Base-by-base conservation (phyloP, 2,888 invertebrate genomes). In the Heliothis peltigera region DNA sequence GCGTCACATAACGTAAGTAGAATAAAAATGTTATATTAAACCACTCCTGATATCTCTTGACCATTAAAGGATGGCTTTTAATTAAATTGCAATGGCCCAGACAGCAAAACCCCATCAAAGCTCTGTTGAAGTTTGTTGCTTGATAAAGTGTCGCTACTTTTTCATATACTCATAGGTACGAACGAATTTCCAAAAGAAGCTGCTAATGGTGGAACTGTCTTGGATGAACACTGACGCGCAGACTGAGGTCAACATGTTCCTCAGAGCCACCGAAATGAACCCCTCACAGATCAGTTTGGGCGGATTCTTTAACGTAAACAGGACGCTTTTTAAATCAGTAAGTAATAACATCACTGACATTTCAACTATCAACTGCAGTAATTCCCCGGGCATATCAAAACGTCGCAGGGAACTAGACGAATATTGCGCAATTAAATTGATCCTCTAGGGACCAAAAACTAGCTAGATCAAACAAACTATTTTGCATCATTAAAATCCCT, bases 211-310 rank as follows among this genome's bases (percentile, higher is more conserved):
- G 1, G 97, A 97, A 82, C 84, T 97, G 3, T 96, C 97, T 1
- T 97, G 97, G 97, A 97, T 97, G 97, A 97, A 97, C 81, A 96
- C 96, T 0, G 97, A 97, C 81, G 97, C 97, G 0, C 97, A 97
- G 86, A 97, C 97, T 8, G 97, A 97, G 87, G 96, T 97, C 28
- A 97, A 97, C 86, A 97, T 97, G 97, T 97, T 97, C 83, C 87
- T 97, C 57, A 92, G 97, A 48, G 97, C 97, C 28, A 97, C 97
- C 0, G 97, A 97, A 90, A 97, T 97, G 97, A 97, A 97, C 86
- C 96, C 97, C 0, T 97, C 97, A 4, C 96, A 97, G 81, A 97
- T 97, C 79, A 97, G 96, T 83, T 95, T 97, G 19, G 97, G 97
- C 10, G 97, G 97, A 32, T 97, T 97, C 88, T 97, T 97, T 73